Conservation (phyloP, 1,140 invertebrate species). For the Drosophila lacteicornis region DNA sequence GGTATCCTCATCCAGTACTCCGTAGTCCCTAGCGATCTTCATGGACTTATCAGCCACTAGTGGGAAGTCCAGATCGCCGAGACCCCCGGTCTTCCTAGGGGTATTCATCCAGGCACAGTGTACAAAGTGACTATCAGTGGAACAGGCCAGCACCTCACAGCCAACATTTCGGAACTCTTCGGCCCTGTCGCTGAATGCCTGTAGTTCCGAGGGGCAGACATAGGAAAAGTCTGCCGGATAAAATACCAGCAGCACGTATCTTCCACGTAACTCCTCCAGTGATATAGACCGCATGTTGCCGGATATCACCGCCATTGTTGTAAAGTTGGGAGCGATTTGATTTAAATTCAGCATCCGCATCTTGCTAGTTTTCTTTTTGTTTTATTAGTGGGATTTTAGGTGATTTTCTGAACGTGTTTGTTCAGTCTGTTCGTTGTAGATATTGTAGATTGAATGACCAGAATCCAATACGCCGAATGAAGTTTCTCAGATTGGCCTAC, state of each 20-base stretch:
- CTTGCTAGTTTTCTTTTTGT: not conserved
- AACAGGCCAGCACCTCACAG: conserved; percentile 93
- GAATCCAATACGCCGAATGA: no score
- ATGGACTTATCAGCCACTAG: conserved; percentile 96
- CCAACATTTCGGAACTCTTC: conserved; percentile 94
- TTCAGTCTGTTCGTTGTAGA: not conserved
- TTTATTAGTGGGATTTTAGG: not conserved
- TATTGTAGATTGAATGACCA: no score
- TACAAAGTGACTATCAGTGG: conserved; percentile 95
- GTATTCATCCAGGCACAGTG: conserved; percentile 98
- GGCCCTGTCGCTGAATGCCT: conserved; percentile 95
- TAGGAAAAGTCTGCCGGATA: conserved; percentile 98
- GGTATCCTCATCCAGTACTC: conserved; percentile 95
- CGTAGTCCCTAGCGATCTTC: conserved; percentile 94
- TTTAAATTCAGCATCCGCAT: conserved; percentile 49
- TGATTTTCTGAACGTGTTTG: not conserved
- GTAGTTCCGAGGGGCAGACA: conserved; percentile 97
- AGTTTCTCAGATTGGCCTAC: no score
- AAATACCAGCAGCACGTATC: conserved; percentile 98
- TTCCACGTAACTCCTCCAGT: conserved; percentile 94
- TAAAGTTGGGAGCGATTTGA: conserved; percentile 91
- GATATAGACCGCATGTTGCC: conserved; percentile 96
- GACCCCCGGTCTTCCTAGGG: conserved; percentile 95
- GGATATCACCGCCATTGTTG: conserved; percentile 93
- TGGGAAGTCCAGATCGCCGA: conserved; percentile 98